phyloP scores from a whole-genome alignment of 2,797 vertebrate species.

The Okamejei kenojei region DNA sequence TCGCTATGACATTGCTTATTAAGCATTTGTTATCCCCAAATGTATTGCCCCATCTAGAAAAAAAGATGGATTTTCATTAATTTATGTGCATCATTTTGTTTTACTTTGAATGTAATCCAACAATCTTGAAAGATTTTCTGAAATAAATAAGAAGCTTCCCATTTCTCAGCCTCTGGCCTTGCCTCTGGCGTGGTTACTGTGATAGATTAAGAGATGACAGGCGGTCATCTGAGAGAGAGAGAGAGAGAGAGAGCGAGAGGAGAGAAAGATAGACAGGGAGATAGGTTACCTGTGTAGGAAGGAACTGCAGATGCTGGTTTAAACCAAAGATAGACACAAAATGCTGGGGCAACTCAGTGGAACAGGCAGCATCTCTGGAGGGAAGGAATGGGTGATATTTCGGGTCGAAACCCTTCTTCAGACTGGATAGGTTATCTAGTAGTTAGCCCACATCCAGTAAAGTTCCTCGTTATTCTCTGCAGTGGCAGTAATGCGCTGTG shows the following conservation, averaged over 20 bases:
- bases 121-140: slow-evolving; percentile 13
- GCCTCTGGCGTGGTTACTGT: background rate
- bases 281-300: no score
- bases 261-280: no score
- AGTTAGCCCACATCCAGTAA: background rate
- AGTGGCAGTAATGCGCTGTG: background rate
- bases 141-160: background rate
- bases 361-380: no score
- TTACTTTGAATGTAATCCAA: slow-evolving; percentile 4
- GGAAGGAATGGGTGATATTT: no score
- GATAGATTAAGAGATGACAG: background rate
- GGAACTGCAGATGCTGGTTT: no score
- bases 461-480: background rate
- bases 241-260: background rate
- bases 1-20: slow-evolving; percentile 8
- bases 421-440: background rate
- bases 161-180: background rate
- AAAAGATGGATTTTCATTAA: slow-evolving; percentile 21
- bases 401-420: no score
- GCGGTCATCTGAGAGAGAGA: background rate
- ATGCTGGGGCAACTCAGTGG: no score
- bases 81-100: slow-evolving; percentile 10
- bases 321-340: no score
- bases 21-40: background rate
- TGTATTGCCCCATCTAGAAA: background rate